Conservation (phyloP, 2,113 vertebrate genomes). For the Anhinga rufa region DNA sequence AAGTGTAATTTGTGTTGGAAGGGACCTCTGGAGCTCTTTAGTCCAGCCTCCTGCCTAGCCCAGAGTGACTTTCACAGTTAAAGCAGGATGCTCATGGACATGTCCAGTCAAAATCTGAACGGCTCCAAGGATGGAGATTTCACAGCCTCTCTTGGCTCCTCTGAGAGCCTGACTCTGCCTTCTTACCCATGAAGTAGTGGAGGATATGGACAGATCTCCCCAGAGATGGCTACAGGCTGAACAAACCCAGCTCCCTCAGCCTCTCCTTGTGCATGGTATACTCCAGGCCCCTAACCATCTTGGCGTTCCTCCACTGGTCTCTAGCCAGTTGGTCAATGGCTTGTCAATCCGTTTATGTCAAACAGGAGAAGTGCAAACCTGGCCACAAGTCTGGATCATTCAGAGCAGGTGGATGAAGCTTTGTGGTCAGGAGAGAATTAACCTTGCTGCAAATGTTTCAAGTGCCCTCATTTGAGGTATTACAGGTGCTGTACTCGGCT, state of each 20-base stretch:
- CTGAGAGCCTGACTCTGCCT: neutral
- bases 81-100: neutral
- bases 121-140: neutral
- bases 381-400: neutral
- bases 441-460: neutral
- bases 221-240: neutral
- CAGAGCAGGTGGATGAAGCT: neutral
- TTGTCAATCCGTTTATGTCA: neutral
- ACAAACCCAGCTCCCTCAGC: neutral
- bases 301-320: neutral
- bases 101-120: neutral
- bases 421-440: neutral
- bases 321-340: neutral
- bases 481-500: neutral
- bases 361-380: neutral
- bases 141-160: neutral
- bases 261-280: accelerated
- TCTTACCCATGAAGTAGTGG: neutral
- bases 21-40: neutral
- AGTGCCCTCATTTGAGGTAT: neutral
- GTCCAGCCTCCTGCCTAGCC: neutral
- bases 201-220: neutral
- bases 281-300: neutral
- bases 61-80: neutral
- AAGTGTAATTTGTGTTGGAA: neutral